Percentiles rank a stretch among this genome's conserved stretches.
These are phyloP conservation scores for Clinocottus analis DNA, from an alignment of 2,113 vertebrate genomes.

Conservation along the genomic window DNA sequence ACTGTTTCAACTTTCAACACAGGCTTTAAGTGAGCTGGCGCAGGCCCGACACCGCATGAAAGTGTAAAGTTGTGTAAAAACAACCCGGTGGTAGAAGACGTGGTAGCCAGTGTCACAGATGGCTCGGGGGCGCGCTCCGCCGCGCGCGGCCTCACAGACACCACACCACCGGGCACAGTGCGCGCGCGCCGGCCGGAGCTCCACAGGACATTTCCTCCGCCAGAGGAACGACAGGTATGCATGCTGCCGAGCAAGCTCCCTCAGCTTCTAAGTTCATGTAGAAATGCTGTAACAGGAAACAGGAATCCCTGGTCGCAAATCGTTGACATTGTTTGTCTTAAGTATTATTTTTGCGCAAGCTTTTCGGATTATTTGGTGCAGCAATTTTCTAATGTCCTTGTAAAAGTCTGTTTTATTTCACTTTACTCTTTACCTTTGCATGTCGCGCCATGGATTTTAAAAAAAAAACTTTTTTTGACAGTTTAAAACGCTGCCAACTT, in stretches of 20 bases:
- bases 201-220: neutral
- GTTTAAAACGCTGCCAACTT: neutral
- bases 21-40: too few species aligned
- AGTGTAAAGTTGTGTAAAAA: neutral
- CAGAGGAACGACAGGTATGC: slow-evolving; percentile 33
- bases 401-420: neutral
- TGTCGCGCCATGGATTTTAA: too few species aligned
- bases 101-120: neutral
- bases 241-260: neutral
- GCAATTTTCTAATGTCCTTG: neutral
- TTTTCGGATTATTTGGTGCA: neutral
- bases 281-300: neutral
- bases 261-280: neutral
- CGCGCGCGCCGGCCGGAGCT: neutral
- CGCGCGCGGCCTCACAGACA: neutral
- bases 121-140: slow-evolving; percentile 16
- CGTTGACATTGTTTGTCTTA: neutral
- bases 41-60: neutral
- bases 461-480: too few species aligned
- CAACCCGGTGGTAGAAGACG: neutral
- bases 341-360: neutral
- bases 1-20: too few species aligned
- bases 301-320: too few species aligned
- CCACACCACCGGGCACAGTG: neutral
- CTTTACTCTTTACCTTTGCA: neutral